A percentile compares a stretch with the other conserved stretches of the same genome.
These are phyloP conservation scores for Sandelia bainsii DNA, from an alignment of 2,797 vertebrate species.

Conservation along the genomic window DNA sequence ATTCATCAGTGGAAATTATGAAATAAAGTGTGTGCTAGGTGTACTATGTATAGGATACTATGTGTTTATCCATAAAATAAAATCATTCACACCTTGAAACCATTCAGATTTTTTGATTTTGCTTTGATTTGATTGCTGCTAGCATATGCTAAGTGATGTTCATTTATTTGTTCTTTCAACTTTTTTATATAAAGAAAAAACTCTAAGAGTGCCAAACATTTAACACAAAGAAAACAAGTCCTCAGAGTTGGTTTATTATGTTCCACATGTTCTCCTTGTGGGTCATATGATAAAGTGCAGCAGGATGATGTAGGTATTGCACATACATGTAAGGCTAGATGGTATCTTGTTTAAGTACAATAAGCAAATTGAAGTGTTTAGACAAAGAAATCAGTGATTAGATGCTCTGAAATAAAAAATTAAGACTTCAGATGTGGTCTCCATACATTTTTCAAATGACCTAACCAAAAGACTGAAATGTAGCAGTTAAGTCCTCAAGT, in stretches of 20 bases:
- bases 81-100: not conserved
- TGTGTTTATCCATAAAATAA: not conserved
- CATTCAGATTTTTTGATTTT: not conserved
- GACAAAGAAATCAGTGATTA: not conserved
- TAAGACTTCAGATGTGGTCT: too few species aligned
- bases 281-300: not conserved
- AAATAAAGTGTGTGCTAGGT: not conserved
- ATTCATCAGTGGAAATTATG: not conserved
- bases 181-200: not conserved
- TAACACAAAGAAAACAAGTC: not conserved
- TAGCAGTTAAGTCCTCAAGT: too few species aligned
- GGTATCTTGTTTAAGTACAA: not conserved
- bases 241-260: not conserved
- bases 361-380: not conserved
- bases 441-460: too few species aligned
- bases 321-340: not conserved
- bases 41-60: not conserved
- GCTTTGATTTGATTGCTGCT: not conserved
- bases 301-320: not conserved
- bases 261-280: not conserved
- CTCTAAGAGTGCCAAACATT: too few species aligned
- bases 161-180: not conserved
- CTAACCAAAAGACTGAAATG: too few species aligned
- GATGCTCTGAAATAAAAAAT: not conserved
- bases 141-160: not conserved